Evolutionary conservation across 2,888 invertebrate species (phyloP), one percentile per base, ranked within the genome.

Genomic region (Lasiommata megera): DNA sequence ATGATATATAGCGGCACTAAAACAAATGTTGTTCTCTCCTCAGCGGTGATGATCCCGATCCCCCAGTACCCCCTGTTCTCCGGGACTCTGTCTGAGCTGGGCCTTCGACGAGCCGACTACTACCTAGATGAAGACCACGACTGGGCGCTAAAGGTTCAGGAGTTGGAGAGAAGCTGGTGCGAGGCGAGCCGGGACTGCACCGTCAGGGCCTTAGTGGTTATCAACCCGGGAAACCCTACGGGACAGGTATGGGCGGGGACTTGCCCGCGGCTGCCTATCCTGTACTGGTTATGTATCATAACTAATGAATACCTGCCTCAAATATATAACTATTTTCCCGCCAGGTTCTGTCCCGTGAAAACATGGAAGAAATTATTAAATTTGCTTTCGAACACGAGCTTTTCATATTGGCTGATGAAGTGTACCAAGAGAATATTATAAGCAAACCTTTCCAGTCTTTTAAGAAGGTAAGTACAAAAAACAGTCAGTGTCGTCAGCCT

Each of bases 141-240:
- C 63, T 99, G 99, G 99, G 94, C 94, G 0, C 81, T 99, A 67
- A 93, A 95, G 66, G 84, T 94, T 1, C 67, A 83, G 0, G 99
- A 98, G 85, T 81, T 99, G 65, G 93, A 97, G 77, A 90, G 98
- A 46, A 80, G 18, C 83, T 95, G 60, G 88, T 84, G 31, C 0
- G 95, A 95, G 69, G 93, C 95, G 0, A 92, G 92, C 65, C 87
- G 91, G 59, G 72, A 72, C 0, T 93, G 93, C 77, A 88, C 92
- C 60, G 97, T 97, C 0, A 92, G 97, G 52, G 98, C 95, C 0
- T 90, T 99, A 44, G 97, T 97, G 12, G 94, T 99, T 46, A 99
- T 99, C 70, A 99, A 99, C 87, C 99, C 99, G 0, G 99, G 99
- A 56, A 99, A 99, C 85, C 99, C 99, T 8, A 99, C 99, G 16